Conservation (phyloP, 1,140 invertebrate genomes). For the Pseudomyrmex gracilis region DNA sequence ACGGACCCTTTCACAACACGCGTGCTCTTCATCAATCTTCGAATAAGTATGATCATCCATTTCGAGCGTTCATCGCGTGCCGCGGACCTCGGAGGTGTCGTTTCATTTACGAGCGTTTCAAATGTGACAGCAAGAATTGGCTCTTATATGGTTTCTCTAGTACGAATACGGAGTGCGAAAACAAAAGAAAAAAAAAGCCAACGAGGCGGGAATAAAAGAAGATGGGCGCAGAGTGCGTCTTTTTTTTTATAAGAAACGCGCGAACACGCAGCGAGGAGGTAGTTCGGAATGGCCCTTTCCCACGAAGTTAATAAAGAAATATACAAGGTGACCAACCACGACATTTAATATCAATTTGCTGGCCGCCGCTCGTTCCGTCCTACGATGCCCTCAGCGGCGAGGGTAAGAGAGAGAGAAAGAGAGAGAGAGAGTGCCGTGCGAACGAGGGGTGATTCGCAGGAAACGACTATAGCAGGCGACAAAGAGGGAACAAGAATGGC, state of each 20-base stretch:
- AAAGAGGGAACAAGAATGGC: constrained; percentile 59
- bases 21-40: constrained; percentile 64
- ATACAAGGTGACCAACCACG: constrained; percentile 82
- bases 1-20: constrained; percentile 46
- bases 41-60: constrained; percentile 53
- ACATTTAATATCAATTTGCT: constrained; percentile 84
- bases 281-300: constrained; percentile 64
- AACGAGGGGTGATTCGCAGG: constrained; percentile 54
- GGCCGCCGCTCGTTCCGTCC: constrained; percentile 70
- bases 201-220: constrained; percentile 18
- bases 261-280: constrained; percentile 20
- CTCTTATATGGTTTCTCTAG: background rate
- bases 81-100: constrained; percentile 7
- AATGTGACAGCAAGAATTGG: constrained; percentile 25
- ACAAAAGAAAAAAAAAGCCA: constrained; percentile 6
- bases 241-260: constrained; percentile 55
- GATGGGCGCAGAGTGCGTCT: background rate
- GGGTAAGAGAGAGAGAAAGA: constrained; percentile 40
- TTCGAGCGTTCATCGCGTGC: constrained; percentile 4
- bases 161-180: background rate
- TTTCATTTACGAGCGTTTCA: constrained; percentile 11
- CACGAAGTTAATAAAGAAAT: constrained; percentile 81
- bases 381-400: constrained; percentile 63
- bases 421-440: constrained; percentile 13
- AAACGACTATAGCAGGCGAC: constrained; percentile 63